Percentiles rank a stretch among this genome's conserved stretches.
Conservation (phyloP, 2,113 vertebrate species). For the Pelodiscus sinensis region DNA sequence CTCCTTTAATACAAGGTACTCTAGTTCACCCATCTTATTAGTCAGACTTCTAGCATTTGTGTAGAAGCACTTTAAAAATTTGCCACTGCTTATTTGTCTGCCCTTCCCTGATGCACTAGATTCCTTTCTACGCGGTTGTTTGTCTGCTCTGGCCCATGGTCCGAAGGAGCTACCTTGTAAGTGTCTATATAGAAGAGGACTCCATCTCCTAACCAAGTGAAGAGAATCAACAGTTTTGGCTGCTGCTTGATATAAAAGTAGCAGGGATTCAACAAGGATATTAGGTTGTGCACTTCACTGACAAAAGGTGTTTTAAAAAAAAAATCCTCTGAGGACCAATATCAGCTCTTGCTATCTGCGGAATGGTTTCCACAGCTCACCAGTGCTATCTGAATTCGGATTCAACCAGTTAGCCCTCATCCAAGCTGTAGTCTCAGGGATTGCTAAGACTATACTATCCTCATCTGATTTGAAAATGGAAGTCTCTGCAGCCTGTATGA, state of each 20-base stretch:
- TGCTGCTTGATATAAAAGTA: background rate
- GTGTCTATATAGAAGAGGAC: background rate
- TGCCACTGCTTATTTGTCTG: too few relatives aligned
- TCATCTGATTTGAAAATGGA: background rate
- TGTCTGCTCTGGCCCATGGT: too few relatives aligned
- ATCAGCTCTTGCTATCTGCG: too few relatives aligned
- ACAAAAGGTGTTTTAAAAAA: background rate
- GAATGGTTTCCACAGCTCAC: background rate
- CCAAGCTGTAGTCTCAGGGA: background rate
- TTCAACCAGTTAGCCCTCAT: background rate
- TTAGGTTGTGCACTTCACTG: background rate
- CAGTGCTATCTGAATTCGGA: background rate
- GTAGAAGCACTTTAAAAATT: too few relatives aligned
- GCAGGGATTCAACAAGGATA: background rate
- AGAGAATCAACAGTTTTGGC: background rate
- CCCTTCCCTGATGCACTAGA: too few relatives aligned
- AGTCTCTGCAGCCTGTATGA: background rate
- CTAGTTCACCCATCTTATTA: too few relatives aligned
- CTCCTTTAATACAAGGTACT: too few relatives aligned
- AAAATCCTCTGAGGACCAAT: background rate
- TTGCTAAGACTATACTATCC: background rate
- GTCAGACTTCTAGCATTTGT: too few relatives aligned
- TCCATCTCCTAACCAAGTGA: background rate
- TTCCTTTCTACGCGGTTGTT: too few relatives aligned
- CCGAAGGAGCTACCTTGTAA: background rate